Evolutionary conservation across 2,888 invertebrate species (phyloP).

Genomic region (Apantesis nais): DNA sequence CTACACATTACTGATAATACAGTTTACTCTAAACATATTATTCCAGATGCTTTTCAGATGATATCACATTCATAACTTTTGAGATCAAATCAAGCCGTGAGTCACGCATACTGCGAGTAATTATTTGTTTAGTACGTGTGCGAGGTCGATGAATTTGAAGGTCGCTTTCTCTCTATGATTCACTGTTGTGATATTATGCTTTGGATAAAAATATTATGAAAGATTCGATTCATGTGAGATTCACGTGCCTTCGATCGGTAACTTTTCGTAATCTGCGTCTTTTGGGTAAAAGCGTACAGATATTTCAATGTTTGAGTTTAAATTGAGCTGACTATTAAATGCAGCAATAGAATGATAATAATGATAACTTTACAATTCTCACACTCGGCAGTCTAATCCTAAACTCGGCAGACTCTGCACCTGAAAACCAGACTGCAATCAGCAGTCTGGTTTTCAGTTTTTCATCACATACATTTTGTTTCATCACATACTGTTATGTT

Average conservation of each 20-base stretch:
- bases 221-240: slow-evolving; percentile 8
- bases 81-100: slow-evolving; percentile 54
- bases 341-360: neutral
- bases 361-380: neutral
- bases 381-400: no score
- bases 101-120: slow-evolving; percentile 53
- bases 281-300: neutral
- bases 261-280: neutral
- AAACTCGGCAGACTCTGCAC: neutral
- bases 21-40: slow-evolving; percentile 35
- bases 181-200: slow-evolving; percentile 46
- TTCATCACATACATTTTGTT: no score
- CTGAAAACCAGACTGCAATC: neutral
- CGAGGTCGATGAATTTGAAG: slow-evolving; percentile 59
- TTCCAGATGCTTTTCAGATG: slow-evolving; percentile 41
- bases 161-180: slow-evolving; percentile 72
- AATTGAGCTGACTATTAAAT: neutral
- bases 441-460: no score
- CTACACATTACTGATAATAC: slow-evolving; percentile 12
- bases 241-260: slow-evolving; percentile 27
- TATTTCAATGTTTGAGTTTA: neutral
- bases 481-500: no score
- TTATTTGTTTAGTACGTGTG: slow-evolving; percentile 58
- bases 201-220: slow-evolving; percentile 44
- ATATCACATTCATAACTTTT: slow-evolving; percentile 36